These are phyloP conservation scores for Elegia similella DNA, from an alignment of 2,888 invertebrate species.

Conservation along the genomic window DNA sequence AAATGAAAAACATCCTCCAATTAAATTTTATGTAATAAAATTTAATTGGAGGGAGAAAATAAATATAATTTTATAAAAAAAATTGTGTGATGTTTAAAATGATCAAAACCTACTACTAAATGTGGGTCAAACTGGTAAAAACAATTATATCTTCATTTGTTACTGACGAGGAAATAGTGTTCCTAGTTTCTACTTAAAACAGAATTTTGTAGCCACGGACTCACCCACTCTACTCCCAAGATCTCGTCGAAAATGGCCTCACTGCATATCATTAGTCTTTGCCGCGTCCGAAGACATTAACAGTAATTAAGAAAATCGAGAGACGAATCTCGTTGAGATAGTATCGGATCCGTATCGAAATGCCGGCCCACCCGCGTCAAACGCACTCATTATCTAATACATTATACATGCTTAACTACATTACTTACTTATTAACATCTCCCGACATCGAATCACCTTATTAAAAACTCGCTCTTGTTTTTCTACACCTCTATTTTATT, in stretches of 20 bases:
- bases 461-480: conserved; percentile 28
- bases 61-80: too few relatives aligned
- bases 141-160: too few relatives aligned
- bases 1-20: too few relatives aligned
- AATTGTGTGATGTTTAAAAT: too few relatives aligned
- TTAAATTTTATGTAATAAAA: too few relatives aligned
- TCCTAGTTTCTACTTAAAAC: neutral
- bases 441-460: conserved; percentile 41
- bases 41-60: too few relatives aligned
- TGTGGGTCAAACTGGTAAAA: too few relatives aligned
- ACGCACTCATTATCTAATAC: conserved; percentile 54
- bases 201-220: neutral
- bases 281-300: conserved; percentile 63
- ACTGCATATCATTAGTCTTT: conserved; percentile 36
- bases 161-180: too few relatives aligned
- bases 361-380: conserved; percentile 64
- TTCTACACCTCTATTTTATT: conserved; percentile 3
- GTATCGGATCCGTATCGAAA: conserved; percentile 63
- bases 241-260: conserved; percentile 27
- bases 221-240: conserved; percentile 7
- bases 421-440: conserved; percentile 53
- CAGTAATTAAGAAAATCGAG: conserved; percentile 76
- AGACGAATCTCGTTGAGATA: conserved; percentile 70
- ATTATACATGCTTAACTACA: conserved; percentile 68
- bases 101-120: too few relatives aligned